A percentile compares a stretch with the other conserved stretches of the same genome.
phyloP scores from a whole-genome alignment of 1,140 invertebrate species.

The Brachionus asplanchnoidis region DNA sequence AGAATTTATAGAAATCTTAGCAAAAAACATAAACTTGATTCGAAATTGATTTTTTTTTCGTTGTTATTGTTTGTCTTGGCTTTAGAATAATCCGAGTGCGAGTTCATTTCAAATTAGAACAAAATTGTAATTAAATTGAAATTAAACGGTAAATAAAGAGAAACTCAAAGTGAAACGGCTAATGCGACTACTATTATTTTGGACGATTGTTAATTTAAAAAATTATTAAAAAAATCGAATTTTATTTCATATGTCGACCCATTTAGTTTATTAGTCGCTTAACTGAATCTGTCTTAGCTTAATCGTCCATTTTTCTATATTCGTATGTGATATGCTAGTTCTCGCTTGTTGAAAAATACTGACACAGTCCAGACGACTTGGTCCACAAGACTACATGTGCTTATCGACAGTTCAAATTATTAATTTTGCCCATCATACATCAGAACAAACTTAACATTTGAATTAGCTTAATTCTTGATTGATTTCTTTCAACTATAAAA shows the following conservation, averaged over 20 bases:
- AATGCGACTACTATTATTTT: neutral
- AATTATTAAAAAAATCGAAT: neutral
- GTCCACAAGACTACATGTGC: neutral
- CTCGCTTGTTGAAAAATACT: neutral
- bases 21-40: neutral
- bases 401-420: neutral
- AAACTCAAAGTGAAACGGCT: neutral
- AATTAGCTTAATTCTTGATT: neutral
- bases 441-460: neutral
- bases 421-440: too few species aligned
- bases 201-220: constrained; percentile 7
- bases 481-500: too few species aligned
- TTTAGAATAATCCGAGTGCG: neutral
- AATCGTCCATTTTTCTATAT: constrained; percentile 8
- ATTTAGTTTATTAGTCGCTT: constrained; percentile 34
- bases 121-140: constrained; percentile 38
- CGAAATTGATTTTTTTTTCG: neutral
- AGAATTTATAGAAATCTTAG: neutral
- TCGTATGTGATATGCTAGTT: neutral
- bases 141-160: constrained; percentile 35
- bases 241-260: constrained; percentile 3
- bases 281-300: neutral
- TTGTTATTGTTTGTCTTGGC: neutral
- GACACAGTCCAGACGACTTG: neutral
- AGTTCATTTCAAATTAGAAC: neutral